Base-by-base conservation (phyloP, 2,797 vertebrate species). In the Sternotherus odoratus region DNA sequence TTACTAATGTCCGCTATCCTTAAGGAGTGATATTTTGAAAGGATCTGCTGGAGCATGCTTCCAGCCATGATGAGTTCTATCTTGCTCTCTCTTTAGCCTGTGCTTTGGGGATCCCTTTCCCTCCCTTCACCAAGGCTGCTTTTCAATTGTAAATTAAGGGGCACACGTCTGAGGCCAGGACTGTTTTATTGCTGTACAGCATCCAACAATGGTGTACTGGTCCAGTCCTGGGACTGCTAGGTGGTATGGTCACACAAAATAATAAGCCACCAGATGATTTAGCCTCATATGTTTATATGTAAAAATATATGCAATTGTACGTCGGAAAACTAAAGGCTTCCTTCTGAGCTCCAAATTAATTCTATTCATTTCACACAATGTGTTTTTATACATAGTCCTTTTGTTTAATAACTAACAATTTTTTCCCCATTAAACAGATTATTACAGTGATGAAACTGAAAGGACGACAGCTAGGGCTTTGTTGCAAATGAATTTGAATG, bases 361-460 rank as follows among this genome's bases (percentile, higher is more conserved):
- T 95, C 0, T 36, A 4, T 74, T 92, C 81, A 86, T 74, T 7
- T 79, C 36, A 80, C 1, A 19, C 5, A 83, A 4, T 5, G 78
- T 87, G 5, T 90, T 92, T 89, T 11, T 85, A 51, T 87, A 92
- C 48, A 53, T n/a, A 36, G 5, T 5, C 85, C 83, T 83, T 88
- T 63, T 80, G 51, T 83, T 83, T 91, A 26, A 19, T 33, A 60
- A 12, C 74, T 6, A 1, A 6, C 12, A 39, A 36, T 6, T 54
- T 19, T 24, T 3, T 13, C 7, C 5, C 21, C 79, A 81, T 82
- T 90, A 90, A 96, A 85, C n/a, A 24, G 56, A 48, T 93, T 72
- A 90, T 89, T 93, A 92, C 77, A 85, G 77, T 80, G 87, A 49
- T 82, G 79, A 48, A 95, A 96, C 53, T 50, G 1, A 90, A 72